Conservation (phyloP, 2,113 vertebrate genomes). For the Dinomys branickii region DNA sequence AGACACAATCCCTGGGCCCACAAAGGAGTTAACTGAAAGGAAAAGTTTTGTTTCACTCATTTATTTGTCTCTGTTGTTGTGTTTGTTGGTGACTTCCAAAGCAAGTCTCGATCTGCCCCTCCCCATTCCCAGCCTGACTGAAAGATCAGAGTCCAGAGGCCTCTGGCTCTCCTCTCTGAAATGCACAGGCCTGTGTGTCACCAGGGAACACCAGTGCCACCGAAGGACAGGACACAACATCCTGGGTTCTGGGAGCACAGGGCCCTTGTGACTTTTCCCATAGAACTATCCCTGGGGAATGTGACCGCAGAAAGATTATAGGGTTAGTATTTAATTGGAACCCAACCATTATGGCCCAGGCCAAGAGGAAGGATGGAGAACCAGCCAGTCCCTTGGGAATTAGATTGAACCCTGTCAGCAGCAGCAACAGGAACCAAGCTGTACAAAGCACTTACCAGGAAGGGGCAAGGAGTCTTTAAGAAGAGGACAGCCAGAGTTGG, state of each 20-base stretch:
- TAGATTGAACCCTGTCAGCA: not conserved
- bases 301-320: not conserved
- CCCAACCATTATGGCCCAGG: not conserved
- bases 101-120: not conserved
- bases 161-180: not conserved
- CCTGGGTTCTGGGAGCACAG: not conserved
- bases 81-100: not conserved
- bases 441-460: not conserved
- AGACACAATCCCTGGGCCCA: not conserved
- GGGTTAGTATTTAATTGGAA: not conserved
- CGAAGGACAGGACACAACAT: not conserved
- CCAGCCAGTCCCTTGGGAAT: not conserved
- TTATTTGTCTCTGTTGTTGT: not conserved
- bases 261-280: not conserved
- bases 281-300: not conserved
- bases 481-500: not conserved
- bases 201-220: not conserved
- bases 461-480: not conserved
- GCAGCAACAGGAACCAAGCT: not conserved
- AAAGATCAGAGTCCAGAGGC: not conserved
- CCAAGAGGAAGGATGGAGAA: too few species aligned
- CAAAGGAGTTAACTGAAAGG: not conserved
- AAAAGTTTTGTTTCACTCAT: not conserved
- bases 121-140: not conserved
- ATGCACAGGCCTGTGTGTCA: not conserved